Evolutionary conservation across 2,113 vertebrate genomes (phyloP).

Genomic region (Brienomyrus longianalis): DNA sequence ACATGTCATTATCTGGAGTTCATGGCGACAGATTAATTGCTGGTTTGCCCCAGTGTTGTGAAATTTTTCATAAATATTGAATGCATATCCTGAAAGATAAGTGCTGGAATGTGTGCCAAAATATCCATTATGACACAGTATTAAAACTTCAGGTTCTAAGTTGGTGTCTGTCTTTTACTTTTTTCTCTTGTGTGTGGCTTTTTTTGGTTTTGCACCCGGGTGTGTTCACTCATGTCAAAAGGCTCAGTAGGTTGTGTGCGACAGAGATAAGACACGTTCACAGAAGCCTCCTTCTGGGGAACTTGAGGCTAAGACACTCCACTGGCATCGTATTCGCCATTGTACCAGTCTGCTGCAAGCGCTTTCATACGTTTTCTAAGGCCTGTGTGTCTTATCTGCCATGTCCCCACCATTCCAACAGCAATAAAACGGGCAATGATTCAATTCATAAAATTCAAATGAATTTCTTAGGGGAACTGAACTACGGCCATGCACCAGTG

Average conservation of each 20-base stretch:
- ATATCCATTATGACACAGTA: background rate
- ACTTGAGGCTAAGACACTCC: background rate
- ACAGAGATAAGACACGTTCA: conserved; percentile 17
- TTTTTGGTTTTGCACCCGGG: background rate
- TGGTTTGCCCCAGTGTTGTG: too few species aligned
- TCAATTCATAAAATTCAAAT: background rate
- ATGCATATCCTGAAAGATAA: background rate
- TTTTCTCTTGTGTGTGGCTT: background rate
- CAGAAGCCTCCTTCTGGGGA: background rate
- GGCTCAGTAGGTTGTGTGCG: background rate
- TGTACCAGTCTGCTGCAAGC: background rate
- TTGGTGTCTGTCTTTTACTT: background rate
- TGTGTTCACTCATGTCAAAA: background rate
- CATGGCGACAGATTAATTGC: background rate
- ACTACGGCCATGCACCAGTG: background rate
- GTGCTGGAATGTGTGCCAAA: background rate
- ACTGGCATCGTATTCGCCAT: background rate
- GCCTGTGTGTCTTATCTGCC: background rate
- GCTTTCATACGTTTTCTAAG: background rate
- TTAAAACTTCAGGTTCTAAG: background rate
- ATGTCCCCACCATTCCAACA: background rate
- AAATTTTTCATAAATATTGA: background rate
- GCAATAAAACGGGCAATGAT: background rate
- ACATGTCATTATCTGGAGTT: background rate
- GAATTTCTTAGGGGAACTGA: background rate